Evolutionary conservation across 2,888 invertebrate species (phyloP).

Genomic region (Folsomia manolachei): DNA sequence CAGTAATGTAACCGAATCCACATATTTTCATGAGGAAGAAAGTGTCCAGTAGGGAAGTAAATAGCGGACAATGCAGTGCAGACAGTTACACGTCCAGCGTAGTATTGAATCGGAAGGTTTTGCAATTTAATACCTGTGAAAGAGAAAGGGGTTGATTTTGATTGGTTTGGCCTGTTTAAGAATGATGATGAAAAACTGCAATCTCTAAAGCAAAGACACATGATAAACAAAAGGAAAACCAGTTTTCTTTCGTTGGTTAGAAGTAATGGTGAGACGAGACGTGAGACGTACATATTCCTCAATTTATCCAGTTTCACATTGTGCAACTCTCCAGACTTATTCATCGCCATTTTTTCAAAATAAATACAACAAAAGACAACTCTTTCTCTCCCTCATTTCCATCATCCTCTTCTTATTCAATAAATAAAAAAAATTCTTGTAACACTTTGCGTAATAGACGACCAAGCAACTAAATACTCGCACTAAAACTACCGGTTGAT

Average conservation of each 20-base stretch:
- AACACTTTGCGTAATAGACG: constrained; percentile 3
- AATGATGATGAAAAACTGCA: neutral
- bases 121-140: constrained; percentile 3
- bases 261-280: no score
- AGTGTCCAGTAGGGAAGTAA: neutral
- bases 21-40: constrained; percentile 8
- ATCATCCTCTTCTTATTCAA: neutral
- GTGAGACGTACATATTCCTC: constrained; percentile 14
- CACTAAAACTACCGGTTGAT: no score
- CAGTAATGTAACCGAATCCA: neutral
- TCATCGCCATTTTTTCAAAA: neutral
- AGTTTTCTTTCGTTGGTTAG: neutral
- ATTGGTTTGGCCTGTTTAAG: neutral
- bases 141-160: constrained; percentile 9
- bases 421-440: no score
- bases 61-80: neutral
- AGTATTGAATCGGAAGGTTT: neutral
- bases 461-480: no score
- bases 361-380: neutral
- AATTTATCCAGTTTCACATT: constrained; percentile 19
- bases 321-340: neutral
- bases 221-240: constrained; percentile 8
- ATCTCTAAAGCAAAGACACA: neutral
- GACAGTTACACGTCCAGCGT: neutral
- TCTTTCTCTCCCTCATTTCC: neutral